Evolutionary conservation across 2,888 invertebrate genomes (phyloP), one percentile per base, ranked within the genome.

Genomic region (Melangyna quadrimaculata): DNA sequence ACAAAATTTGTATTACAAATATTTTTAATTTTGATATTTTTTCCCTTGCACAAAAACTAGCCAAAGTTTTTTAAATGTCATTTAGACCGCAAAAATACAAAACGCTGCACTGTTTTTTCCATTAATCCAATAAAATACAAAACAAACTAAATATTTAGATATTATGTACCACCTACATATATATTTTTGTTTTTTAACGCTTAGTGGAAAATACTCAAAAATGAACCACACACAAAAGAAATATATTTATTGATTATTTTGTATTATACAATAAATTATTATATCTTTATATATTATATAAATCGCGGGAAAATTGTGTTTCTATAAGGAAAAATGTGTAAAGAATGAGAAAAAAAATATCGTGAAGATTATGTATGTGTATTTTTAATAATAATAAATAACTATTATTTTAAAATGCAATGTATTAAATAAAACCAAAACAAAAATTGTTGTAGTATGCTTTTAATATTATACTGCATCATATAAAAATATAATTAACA

Each of bases 381-480:
- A 71, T 74, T 59, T 74, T 27, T 12, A n/a, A 51, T 61, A 77
- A 63, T 37, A 59, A 70, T 74, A 84, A 84, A 27, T 61, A 71
- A 55, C 27, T 69, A 73, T 70, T 57, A 83, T 71, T 35, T 51
- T 40, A 51, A 57, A 32, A 63, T 5, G 59, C 45, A 57, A 73
- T 63, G 65, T 45, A 45, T 32, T 65, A 45, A n/a, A 65, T 10
- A 27, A 65, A 45, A 37, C n/a, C 1, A 55, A 45, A 70, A 67
- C 32, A 69, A 69, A 35, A 37, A 17, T 72, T 77, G 77, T 81
- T 81, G 80, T 81, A 81, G 81, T 65, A 77, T 77, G 86, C 86
- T 86, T 86, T 81, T 40, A 78, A 69, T 53, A 78, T 78, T 77
- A 67, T 67, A 77, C 57, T 86, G 86, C 77, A 81, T 81, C 72